Percentiles rank a stretch among this genome's conserved stretches.
Conservation (phyloP, 2,888 invertebrate species). For the Orthosia gothica region DNA sequence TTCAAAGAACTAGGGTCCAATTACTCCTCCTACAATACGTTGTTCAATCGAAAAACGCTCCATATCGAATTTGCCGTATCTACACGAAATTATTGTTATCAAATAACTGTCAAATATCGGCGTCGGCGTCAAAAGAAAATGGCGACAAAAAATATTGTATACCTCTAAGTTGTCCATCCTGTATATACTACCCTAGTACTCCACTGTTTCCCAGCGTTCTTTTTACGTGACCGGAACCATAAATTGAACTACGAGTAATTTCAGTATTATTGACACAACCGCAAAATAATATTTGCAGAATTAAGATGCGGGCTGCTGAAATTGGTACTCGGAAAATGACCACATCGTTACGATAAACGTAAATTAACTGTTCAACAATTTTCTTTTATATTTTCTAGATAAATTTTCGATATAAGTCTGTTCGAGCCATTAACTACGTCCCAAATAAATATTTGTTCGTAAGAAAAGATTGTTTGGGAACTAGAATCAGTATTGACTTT, state of each 20-base stretch:
- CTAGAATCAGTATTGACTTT: neutral
- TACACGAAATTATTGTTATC: too few relatives aligned
- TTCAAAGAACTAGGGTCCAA: too few relatives aligned
- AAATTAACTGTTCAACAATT: neutral
- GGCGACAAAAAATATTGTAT: too few relatives aligned
- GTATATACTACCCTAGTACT: too few relatives aligned
- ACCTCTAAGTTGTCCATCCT: too few relatives aligned
- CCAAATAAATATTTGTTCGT: constrained; percentile 8
- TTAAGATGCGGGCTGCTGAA: constrained; percentile 12
- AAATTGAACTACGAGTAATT: neutral
- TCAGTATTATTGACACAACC: neutral
- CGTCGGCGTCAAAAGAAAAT: too few relatives aligned
- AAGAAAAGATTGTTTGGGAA: neutral
- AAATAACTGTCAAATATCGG: too few relatives aligned
- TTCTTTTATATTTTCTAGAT: neutral
- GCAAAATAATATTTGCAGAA: constrained; percentile 6
- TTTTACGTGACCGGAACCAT: too few relatives aligned
- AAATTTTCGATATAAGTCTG: neutral
- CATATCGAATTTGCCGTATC: too few relatives aligned
- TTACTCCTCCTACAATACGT: too few relatives aligned
- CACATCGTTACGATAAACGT: neutral
- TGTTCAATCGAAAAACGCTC: too few relatives aligned
- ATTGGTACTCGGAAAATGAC: constrained; percentile 24
- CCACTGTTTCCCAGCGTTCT: too few relatives aligned
- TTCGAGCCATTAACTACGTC: neutral